A percentile compares a stretch with the other conserved stretches of the same genome.
phyloP scores from a whole-genome alignment of 2,888 invertebrate species.

The Muscina levida region DNA sequence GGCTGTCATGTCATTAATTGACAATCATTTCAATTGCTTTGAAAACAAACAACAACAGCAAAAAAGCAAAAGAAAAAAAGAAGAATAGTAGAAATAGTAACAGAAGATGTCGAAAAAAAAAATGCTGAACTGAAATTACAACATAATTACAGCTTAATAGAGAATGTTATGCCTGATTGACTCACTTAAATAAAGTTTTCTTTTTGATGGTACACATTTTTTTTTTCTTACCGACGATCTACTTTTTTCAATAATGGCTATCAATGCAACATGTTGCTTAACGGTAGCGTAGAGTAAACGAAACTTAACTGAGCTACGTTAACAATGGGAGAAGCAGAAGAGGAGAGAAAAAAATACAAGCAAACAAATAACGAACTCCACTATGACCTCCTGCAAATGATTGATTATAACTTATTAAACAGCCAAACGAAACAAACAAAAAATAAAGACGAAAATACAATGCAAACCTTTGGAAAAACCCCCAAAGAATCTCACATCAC shows the following conservation, averaged over 20 bases:
- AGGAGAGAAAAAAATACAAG: conserved; percentile 3
- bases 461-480: too few relatives aligned
- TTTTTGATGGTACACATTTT: not conserved
- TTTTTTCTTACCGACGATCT: not conserved
- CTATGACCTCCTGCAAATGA: not conserved
- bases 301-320: not conserved
- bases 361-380: not conserved
- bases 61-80: conserved; percentile 16
- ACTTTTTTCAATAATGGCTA: not conserved
- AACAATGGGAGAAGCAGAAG: too few relatives aligned
- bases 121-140: conserved; percentile 51
- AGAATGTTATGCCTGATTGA: conserved; percentile 28
- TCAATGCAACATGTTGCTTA: not conserved
- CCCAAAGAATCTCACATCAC: not conserved
- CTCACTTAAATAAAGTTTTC: conserved; percentile 32
- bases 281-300: not conserved
- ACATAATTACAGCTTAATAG: conserved; percentile 63
- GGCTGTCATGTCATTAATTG: conserved; percentile 61
- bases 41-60: conserved; percentile 5
- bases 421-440: too few relatives aligned
- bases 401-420: conserved; percentile 21
- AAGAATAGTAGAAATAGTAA: not conserved
- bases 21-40: conserved; percentile 64
- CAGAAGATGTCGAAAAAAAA: conserved; percentile 5
- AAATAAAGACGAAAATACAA: not conserved